Evolutionary conservation across 2,797 vertebrate species (phyloP).

Genomic region (Rhinella marina): DNA sequence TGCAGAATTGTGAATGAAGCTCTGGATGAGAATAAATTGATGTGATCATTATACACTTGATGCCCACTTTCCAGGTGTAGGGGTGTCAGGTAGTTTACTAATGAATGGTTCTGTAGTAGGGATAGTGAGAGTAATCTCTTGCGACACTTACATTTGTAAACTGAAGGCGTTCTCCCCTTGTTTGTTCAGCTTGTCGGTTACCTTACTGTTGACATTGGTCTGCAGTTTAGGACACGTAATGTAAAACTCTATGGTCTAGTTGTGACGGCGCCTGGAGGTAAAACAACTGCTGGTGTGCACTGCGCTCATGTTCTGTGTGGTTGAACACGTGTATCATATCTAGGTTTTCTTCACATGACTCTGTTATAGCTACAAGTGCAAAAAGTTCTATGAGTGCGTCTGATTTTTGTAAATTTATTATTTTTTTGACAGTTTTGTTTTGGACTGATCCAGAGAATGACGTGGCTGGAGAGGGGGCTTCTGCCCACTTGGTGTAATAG

Average conservation of each 20-base stretch:
- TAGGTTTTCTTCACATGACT: background rate
- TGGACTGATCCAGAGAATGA: too few species aligned
- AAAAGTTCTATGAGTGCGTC: too few species aligned
- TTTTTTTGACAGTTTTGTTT: too few species aligned
- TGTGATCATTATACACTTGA: too few species aligned
- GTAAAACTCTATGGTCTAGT: background rate
- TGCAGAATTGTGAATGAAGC: background rate
- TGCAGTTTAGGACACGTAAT: conserved; percentile 28
- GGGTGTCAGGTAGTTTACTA: too few species aligned
- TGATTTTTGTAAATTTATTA: too few species aligned
- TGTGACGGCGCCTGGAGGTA: background rate
- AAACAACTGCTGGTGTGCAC: background rate
- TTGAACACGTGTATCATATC: background rate
- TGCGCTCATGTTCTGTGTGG: background rate
- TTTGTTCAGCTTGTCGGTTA: background rate
- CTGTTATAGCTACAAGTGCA: background rate
- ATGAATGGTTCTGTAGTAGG: background rate
- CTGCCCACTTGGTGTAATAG: too few species aligned
- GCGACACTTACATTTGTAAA: background rate
- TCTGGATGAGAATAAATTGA: background rate
- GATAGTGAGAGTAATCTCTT: background rate
- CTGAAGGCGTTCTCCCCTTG: background rate
- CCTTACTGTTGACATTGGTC: background rate
- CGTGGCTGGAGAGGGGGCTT: too few species aligned
- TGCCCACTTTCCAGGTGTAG: too few species aligned